Conservation (phyloP, 2,888 invertebrate genomes). For the Drosophila peninsularis region DNA sequence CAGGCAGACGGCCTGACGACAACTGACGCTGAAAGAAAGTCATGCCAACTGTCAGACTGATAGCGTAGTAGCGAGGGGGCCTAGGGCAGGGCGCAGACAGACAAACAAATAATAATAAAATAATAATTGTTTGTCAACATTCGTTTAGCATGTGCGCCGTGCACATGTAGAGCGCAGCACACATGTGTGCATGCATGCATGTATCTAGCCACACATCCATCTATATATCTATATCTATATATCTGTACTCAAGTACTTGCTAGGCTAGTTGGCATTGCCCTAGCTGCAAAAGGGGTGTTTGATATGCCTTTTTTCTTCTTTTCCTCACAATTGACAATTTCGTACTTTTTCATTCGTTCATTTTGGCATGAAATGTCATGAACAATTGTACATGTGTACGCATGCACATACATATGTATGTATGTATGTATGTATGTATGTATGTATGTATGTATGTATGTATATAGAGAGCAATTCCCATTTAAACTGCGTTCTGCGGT, state of each 20-base stretch:
- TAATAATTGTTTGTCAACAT: constrained; percentile 83
- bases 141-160: constrained; percentile 79
- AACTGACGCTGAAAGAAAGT: constrained; percentile 67
- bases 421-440: constrained; percentile 6
- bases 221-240: constrained; percentile 15
- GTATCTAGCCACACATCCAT: constrained; percentile 4
- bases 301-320: constrained; percentile 23
- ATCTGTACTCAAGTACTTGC: constrained; percentile 35
- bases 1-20: constrained; percentile 71
- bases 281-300: constrained; percentile 65
- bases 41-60: constrained; percentile 64
- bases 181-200: constrained; percentile 12
- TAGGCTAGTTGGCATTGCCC: constrained; percentile 29
- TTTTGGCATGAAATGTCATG: constrained; percentile 75
- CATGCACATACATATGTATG: constrained; percentile 30
- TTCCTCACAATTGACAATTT: constrained; percentile 71
- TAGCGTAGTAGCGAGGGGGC: constrained; percentile 22
- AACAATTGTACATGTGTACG: constrained; percentile 37
- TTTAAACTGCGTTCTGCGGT: constrained; percentile 78
- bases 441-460: background rate
- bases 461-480: constrained; percentile 32
- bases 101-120: constrained; percentile 81
- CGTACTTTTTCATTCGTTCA: constrained; percentile 38
- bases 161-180: constrained; percentile 20
- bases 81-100: constrained; percentile 45